Evolutionary conservation across 2,797 vertebrate genomes (phyloP).

Genomic region (Orientallactaga sibirica): DNA sequence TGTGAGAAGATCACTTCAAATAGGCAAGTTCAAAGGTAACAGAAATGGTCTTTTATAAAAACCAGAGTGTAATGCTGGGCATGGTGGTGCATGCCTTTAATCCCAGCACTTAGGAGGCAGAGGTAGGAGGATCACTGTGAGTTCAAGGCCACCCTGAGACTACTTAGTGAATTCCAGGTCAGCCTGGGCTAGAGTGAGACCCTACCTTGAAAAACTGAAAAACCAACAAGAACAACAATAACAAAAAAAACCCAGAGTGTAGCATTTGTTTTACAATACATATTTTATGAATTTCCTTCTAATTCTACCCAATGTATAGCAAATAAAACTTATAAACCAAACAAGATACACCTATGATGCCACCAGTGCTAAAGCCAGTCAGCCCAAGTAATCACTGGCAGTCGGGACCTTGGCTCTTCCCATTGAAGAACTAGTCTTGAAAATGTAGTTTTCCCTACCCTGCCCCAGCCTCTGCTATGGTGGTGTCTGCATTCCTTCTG

Average conservation of each 20-base stretch:
- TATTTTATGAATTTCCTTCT: not conserved
- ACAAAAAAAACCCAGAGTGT: too few relatives aligned
- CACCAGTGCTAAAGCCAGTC: not conserved
- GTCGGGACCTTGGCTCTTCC: not conserved
- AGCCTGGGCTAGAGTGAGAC: too few relatives aligned
- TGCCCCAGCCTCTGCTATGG: not conserved
- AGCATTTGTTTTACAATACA: not conserved
- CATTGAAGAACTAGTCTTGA: not conserved
- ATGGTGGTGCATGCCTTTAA: too few relatives aligned
- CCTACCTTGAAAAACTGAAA: too few relatives aligned
- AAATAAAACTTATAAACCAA: not conserved
- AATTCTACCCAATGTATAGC: not conserved
- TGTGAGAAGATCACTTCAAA: not conserved
- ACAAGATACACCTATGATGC: not conserved
- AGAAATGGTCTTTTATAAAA: not conserved
- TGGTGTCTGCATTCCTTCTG: not conserved
- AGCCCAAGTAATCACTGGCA: not conserved
- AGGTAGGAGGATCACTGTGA: too few relatives aligned
- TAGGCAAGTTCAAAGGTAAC: not conserved
- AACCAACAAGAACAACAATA: not conserved
- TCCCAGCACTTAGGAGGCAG: too few relatives aligned
- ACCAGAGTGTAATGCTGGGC: not conserved
- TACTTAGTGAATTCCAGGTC: too few relatives aligned
- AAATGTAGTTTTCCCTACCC: too few relatives aligned
- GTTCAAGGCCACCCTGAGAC: too few relatives aligned